Evolutionary conservation across 1,140 invertebrate genomes (phyloP).

Genomic region (Marisa cornuarietis): DNA sequence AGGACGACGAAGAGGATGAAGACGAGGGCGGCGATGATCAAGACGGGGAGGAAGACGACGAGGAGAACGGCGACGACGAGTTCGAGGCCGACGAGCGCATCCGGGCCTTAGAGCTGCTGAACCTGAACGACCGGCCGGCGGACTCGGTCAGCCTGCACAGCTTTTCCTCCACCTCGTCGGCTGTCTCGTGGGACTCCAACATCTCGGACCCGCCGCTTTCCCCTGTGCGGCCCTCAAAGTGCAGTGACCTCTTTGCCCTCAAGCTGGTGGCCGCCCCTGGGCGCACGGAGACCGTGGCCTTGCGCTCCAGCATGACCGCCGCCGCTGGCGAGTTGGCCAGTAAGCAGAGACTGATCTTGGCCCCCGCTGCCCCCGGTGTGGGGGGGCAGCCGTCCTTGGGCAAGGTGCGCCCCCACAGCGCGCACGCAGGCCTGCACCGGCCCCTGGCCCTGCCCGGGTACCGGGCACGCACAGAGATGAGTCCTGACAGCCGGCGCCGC

Average conservation of each 20-base stretch:
- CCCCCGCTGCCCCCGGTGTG: conserved; percentile 8
- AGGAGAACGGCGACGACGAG: conserved; percentile 41
- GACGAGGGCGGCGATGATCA: conserved; percentile 35
- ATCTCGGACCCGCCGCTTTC: conserved; percentile 61
- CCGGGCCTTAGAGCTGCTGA: conserved; percentile 55
- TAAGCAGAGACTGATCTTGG: conserved; percentile 35
- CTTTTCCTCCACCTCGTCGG: conserved; percentile 63
- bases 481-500: conserved; percentile 56
- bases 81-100: conserved; percentile 51
- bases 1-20: conserved; percentile 40
- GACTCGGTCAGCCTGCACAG: conserved; percentile 58
- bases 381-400: neutral
- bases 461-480: conserved; percentile 40
- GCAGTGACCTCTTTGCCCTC: conserved; percentile 59
- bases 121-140: conserved; percentile 52
- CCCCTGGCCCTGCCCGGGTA: conserved; percentile 25
- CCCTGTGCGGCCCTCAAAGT: conserved; percentile 46
- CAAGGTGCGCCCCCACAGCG: conserved; percentile 40
- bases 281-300: conserved; percentile 51
- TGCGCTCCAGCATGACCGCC: conserved; percentile 31
- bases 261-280: conserved; percentile 58
- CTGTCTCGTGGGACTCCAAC: conserved; percentile 66
- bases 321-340: neutral
- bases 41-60: conserved; percentile 36
- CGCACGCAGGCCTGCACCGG: conserved; percentile 38